These are phyloP conservation scores for Porites australiensis DNA, from an alignment of 64 coral and sea anemone species.

Conservation along the genomic window DNA sequence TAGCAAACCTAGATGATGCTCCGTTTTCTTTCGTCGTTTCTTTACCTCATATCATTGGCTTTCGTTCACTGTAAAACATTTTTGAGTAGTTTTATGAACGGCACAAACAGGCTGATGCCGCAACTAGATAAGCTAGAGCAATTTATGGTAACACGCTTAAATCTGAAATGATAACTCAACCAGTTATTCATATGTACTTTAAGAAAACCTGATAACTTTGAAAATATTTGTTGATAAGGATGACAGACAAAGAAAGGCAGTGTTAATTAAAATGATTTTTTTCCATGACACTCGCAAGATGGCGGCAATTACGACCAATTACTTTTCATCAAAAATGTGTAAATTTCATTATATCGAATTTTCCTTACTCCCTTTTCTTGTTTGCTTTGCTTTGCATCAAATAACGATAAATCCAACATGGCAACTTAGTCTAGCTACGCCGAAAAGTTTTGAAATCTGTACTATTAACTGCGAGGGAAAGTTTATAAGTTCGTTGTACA, in stretches of 20 bases:
- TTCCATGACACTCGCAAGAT: conserved; percentile 84
- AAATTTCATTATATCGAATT: conserved; percentile 98
- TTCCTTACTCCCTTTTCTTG: conserved; percentile 42
- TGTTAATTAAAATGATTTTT: conserved; percentile 97
- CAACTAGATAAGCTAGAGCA: not conserved
- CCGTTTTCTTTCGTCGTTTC: too few relatives aligned
- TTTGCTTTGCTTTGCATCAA: conserved; percentile 21
- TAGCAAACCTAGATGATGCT: not conserved
- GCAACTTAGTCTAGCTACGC: not conserved
- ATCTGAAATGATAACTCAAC: conserved; percentile 58
- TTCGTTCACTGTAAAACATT: not conserved
- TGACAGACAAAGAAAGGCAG: conserved; percentile 86
- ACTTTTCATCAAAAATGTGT: conserved; percentile 95
- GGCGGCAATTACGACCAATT: conserved; percentile 98
- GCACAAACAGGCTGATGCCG: not conserved
- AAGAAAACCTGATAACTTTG: conserved; percentile 82
- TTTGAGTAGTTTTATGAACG: not conserved
- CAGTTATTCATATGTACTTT: conserved; percentile 76
- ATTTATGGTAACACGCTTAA: conserved; percentile 27
- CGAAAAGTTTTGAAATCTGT: not conserved
- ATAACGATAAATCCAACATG: not conserved
- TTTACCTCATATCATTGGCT: not conserved
- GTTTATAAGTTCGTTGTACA: not conserved
- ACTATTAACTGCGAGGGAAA: not conserved
- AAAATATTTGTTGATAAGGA: conserved; percentile 80